phyloP scores from a whole-genome alignment of 2,888 invertebrate genomes.

The Macaria liturata region DNA sequence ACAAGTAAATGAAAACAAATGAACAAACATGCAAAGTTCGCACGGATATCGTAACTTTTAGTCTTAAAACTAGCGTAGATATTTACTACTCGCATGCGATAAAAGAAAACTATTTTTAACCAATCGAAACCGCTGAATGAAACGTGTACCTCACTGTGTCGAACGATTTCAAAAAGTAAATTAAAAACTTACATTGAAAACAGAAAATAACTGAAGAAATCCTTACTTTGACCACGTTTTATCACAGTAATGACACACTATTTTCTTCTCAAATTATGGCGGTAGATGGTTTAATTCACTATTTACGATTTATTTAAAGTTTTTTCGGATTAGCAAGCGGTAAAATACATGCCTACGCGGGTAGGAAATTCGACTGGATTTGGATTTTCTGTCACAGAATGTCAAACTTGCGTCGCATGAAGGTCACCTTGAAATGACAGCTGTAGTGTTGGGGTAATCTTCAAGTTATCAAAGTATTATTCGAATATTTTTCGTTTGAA shows the following conservation, averaged over 20 bases:
- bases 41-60: background rate
- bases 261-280: constrained; percentile 58
- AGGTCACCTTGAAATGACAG: constrained; percentile 79
- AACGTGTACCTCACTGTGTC: constrained; percentile 35
- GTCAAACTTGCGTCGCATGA: constrained; percentile 65
- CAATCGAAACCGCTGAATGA: constrained; percentile 33
- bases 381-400: constrained; percentile 63
- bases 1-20: too few species aligned
- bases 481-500: too few species aligned
- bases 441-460: constrained; percentile 24
- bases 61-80: constrained; percentile 7
- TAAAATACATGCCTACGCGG: constrained; percentile 70
- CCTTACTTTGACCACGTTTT: constrained; percentile 27
- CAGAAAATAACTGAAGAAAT: constrained; percentile 34
- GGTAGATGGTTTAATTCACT: constrained; percentile 43
- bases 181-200: constrained; percentile 53
- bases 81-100: constrained; percentile 28
- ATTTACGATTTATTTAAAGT: constrained; percentile 44
- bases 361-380: constrained; percentile 72
- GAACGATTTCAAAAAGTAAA: constrained; percentile 42
- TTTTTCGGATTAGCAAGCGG: constrained; percentile 47
- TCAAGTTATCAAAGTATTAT: too few species aligned
- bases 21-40: too few species aligned
- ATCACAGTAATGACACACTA: constrained; percentile 62
- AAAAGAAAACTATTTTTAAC: constrained; percentile 37